Base-by-base conservation (phyloP, 2,888 invertebrate species). In the Drosophila differens region DNA sequence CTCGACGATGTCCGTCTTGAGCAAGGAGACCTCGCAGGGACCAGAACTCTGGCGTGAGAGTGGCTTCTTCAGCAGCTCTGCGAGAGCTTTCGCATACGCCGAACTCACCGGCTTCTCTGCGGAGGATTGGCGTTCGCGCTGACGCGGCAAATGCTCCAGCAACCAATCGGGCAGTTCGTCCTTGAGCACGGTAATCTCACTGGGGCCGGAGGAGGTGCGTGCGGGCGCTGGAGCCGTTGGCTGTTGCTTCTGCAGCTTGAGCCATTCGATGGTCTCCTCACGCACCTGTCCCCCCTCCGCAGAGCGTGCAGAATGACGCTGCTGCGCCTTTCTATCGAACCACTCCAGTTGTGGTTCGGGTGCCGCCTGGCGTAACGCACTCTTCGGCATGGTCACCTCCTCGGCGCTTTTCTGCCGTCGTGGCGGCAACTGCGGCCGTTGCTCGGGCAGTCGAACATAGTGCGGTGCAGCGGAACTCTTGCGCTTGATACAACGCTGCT, bases 101-200 rank as follows among this genome's bases (percentile, higher is more conserved):
- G 92, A 82, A 25, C 89, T 83, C 60, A 85, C 91, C 4, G 90
- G 76, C 55, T 91, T 85, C 4, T 82, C 79, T 12, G 91, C 85
- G 19, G 79, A 77, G 64, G 90, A 83, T 53, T 91, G 89, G 6
- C 92, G 85, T 39, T 93, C 93, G 4, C 92, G 91, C 44, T 93
- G 93, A 7, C 91, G 91, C 12, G 93, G 93, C 75, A 93, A 64
- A 55, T 93, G 92, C 52, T 93, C 92, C 10, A 93, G 78, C 62
- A 93, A 67, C 94, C 93, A 94, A 19, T 93, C 93, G 51, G 93
- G 91, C 67, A 93, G 89, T 73, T 93, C 93, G 54, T 93, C 93
- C 70, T 93, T 93, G 70, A 92, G 81, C 68, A 93, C 92, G 22
- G 93, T 92, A 39, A 94, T 91, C 79, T 93, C 93, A 70, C 93